Evolutionary conservation across 2,888 invertebrate species (phyloP), one percentile per base, ranked within the genome.

Genomic region (Phania funesta): DNA sequence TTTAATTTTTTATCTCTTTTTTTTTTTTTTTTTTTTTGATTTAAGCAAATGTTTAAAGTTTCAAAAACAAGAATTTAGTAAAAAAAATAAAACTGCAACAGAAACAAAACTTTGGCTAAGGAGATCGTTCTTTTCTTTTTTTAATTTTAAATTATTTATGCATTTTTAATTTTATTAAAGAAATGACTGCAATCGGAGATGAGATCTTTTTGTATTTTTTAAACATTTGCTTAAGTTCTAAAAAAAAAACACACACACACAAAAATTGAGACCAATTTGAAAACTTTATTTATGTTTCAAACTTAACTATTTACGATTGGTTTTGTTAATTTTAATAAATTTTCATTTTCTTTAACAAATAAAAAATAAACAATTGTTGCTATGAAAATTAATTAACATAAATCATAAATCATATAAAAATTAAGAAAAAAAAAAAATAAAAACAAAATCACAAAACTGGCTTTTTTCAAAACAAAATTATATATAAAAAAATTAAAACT

Each of bases 231-330:
- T 75, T 77, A 82, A 73, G 80, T 74, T 73, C 16, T 74, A 80
- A 84, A 83, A 83, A 84, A 58, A 82, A 80, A 75, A 46, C 7
- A 29, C 58, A n/a, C n/a, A 80, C 84, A 67, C 71, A 79, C 60
- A 79, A 83, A 71, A 80, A 76, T 84, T 90, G 90, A 90, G 90
- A 90, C 90, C 90, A 90, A 90, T 90, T 90, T 88, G 90, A 90
- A 89, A 88, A 88, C 87, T 86, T 83, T 83, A 86, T 80, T 73
- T 73, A 73, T 48, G 65, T 79, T 84, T 83, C 70, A 83, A 80
- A 76, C 62, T 78, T 83, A 52, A 71, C 76, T 60, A 48, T 62
- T 48, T 73, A 18, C 13, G 29, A 46, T 29, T 70, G 35, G 18
- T 29, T 84, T 9, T 32, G 16, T 50, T 83, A 58, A 13, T 32